Percentiles rank a stretch among this genome's conserved stretches.
These are phyloP conservation scores for Triplophysa yarkandensis DNA, from an alignment of 2,797 vertebrate genomes.

Conservation along the genomic window DNA sequence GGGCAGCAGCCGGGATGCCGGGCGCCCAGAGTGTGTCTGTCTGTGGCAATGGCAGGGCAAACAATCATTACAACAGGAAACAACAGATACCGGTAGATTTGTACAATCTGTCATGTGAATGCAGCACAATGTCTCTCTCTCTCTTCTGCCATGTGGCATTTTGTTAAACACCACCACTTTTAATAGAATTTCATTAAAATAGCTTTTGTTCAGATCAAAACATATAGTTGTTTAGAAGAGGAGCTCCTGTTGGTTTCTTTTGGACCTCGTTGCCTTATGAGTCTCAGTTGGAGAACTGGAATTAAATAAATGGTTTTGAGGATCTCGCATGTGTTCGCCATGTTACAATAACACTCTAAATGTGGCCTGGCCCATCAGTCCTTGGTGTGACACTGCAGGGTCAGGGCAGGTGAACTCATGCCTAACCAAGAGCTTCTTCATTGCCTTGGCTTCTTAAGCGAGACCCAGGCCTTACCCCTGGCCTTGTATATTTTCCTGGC, in stretches of 20 bases:
- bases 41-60: conserved; percentile 51
- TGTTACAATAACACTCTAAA: conserved; percentile 89
- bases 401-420: conserved; percentile 67
- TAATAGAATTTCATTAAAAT: conserved; percentile 18
- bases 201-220: conserved; percentile 1
- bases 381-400: conserved; percentile 50
- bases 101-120: conserved; percentile 31
- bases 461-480: conserved; percentile 72
- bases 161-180: conserved; percentile 2
- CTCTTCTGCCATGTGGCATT: conserved; percentile 1
- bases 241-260: conserved; percentile 36
- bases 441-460: conserved; percentile 72
- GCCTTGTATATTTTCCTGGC: conserved; percentile 92
- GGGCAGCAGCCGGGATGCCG: conserved; percentile 47
- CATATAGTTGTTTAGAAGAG: conserved; percentile 2
- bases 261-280: conserved; percentile 70
- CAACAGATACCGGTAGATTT: conserved; percentile 43
- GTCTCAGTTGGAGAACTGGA: conserved; percentile 77
- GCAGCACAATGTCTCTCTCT: conserved; percentile 35
- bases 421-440: conserved; percentile 70
- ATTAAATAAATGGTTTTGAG: conserved; percentile 87
- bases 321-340: conserved; percentile 93
- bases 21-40: conserved; percentile 45
- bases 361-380: conserved; percentile 56
- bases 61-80: conserved; percentile 50